These are phyloP conservation scores for Euwallacea similis DNA, from an alignment of 1,140 invertebrate species.

Conservation along the genomic window DNA sequence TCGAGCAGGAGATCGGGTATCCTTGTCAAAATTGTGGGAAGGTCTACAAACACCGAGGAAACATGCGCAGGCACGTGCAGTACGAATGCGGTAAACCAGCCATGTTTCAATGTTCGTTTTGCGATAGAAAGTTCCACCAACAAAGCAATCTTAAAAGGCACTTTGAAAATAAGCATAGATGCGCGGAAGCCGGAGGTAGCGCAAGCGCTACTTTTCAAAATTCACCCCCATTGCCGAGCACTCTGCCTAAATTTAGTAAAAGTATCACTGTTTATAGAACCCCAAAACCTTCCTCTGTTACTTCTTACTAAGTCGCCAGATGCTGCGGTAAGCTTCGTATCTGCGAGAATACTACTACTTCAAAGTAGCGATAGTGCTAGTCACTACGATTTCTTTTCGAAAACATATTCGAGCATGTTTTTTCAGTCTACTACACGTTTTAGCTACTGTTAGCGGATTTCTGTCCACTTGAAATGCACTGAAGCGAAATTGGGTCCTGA, in stretches of 20 bases:
- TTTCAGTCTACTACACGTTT: too few relatives aligned
- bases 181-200: not conserved
- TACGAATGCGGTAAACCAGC: slow-evolving; percentile 56
- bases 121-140: slow-evolving; percentile 56
- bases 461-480: too few relatives aligned
- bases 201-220: not conserved
- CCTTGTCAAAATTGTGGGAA: slow-evolving; percentile 54
- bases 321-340: too few relatives aligned
- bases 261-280: slow-evolving; percentile 48
- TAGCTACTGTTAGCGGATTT: too few relatives aligned
- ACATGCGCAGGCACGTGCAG: slow-evolving; percentile 54
- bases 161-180: slow-evolving; percentile 48
- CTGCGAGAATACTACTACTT: too few relatives aligned
- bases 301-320: slow-evolving; percentile 10
- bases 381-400: too few relatives aligned
- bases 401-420: too few relatives aligned
- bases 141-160: slow-evolving; percentile 57
- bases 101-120: slow-evolving; percentile 55
- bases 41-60: slow-evolving; percentile 59
- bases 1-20: slow-evolving; percentile 51
- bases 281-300: slow-evolving; percentile 12
- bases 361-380: too few relatives aligned
- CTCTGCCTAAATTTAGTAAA: slow-evolving; percentile 44
- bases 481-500: too few relatives aligned
- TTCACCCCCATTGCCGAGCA: slow-evolving; percentile 13